Base-by-base conservation (phyloP, 2,888 invertebrate species). In the Hyposoter dolosus region DNA sequence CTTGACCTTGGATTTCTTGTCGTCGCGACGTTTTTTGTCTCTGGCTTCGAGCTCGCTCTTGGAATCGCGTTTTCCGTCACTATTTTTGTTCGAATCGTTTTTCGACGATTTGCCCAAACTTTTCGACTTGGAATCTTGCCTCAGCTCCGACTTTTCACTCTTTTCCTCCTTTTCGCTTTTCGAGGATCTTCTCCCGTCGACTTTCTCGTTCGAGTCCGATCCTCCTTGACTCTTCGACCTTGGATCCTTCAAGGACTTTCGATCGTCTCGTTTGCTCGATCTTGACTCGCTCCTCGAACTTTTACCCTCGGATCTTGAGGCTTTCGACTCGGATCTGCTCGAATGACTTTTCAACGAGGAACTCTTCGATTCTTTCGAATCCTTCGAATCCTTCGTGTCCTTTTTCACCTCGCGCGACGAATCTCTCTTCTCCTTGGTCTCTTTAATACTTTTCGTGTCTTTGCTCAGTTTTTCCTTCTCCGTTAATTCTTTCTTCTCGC, bases 1-100 rank as follows among this genome's bases (percentile, higher is more conserved):
- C 81, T 95, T 95, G 3, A 95, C 94, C 91, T 96, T 96, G 3
- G 91, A 89, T 74, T 94, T 94, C 47, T 94, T 94, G 1, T 94
- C 94, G 7, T 93, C 93, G 19, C 91, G 89, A 9, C 93, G 90
- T 81, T 92, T 93, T 74, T 92, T 93, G 6, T 94, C 93, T 45
- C 91, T 93, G 5, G 83, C 87, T 63, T 91, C 90, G 53, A 84
- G 72, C 69, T 89, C 90, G n/a, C 88, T 88, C 77, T 90, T 90
- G 12, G 87, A 80, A 40, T 90, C 89, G 15, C 80, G 45, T 50
- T 72, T 71, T 3, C 23, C 35, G 3, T 83, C 81, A 19, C 12
- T 19, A 63, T 40, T 75, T 77, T 69, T 69, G 6, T 15, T 28
- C 0, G 43, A 47, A 45, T 71, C 71, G 17, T 40, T 40, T 3